These are phyloP conservation scores for Taurulus bubalis DNA, from an alignment of 2,113 vertebrate genomes.

Conservation along the genomic window DNA sequence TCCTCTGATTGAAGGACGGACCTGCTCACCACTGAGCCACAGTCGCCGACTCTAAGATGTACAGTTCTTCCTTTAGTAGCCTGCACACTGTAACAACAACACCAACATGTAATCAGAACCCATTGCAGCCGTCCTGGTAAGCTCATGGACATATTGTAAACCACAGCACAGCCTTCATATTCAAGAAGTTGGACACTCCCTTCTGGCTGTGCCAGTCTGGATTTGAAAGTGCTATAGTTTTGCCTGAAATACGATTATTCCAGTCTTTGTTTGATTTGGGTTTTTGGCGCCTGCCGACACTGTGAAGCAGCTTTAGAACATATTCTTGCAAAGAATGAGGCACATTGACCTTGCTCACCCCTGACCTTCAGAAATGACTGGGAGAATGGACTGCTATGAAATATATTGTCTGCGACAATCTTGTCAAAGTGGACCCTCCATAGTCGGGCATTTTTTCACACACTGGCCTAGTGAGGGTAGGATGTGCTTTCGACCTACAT, in stretches of 20 bases:
- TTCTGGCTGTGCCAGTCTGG: not conserved
- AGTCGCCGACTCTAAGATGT: not conserved
- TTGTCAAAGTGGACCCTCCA: slow-evolving; percentile 42
- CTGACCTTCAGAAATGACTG: slow-evolving; percentile 36
- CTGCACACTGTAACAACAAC: not conserved
- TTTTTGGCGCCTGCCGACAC: not conserved
- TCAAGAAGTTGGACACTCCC: not conserved
- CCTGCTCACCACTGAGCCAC: too few species aligned
- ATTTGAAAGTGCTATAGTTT: not conserved
- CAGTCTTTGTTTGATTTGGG: not conserved
- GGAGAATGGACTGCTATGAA: slow-evolving; percentile 33
- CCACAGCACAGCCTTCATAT: not conserved
- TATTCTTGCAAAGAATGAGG: slow-evolving; percentile 8
- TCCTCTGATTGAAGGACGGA: too few species aligned
- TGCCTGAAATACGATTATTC: not conserved
- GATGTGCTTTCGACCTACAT: slow-evolving; percentile 53
- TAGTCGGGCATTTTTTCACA: slow-evolving; percentile 48
- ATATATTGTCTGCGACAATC: slow-evolving; percentile 50
- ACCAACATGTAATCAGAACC: not conserved
- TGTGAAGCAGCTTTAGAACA: not conserved
- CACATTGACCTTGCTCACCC: slow-evolving; percentile 4
- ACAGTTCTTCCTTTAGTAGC: not conserved
- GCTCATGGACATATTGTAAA: not conserved
- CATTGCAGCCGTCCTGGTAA: not conserved
- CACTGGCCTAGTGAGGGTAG: slow-evolving; percentile 16